These are phyloP conservation scores for Zophobas morio DNA, from an alignment of 1,140 invertebrate species.

Conservation along the genomic window DNA sequence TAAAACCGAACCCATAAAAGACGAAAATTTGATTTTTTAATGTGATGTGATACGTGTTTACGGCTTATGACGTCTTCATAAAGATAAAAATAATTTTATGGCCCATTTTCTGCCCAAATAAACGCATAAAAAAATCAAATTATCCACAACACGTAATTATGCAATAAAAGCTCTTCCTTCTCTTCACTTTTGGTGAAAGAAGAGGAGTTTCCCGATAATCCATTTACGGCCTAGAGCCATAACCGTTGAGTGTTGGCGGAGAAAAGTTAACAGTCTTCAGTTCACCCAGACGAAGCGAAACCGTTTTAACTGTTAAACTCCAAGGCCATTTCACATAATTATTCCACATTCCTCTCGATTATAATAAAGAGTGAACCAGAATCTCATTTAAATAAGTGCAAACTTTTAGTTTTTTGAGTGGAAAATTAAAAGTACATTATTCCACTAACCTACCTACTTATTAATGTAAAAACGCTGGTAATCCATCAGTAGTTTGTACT, in stretches of 20 bases:
- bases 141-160: too few species aligned
- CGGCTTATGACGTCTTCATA: too few species aligned
- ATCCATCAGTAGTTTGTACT: neutral
- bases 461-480: neutral
- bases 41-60: too few species aligned
- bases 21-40: too few species aligned
- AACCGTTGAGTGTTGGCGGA: slow-evolving; percentile 21
- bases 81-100: too few species aligned
- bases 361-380: neutral
- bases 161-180: neutral
- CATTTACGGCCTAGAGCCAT: slow-evolving; percentile 1
- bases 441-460: slow-evolving; percentile 25
- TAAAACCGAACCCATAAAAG: too few species aligned
- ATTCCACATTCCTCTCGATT: slow-evolving; percentile 23
- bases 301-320: slow-evolving; percentile 38
- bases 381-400: slow-evolving; percentile 28
- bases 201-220: slow-evolving; percentile 10
- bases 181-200: slow-evolving; percentile 2
- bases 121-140: neutral
- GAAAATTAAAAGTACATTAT: slow-evolving; percentile 17
- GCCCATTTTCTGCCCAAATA: neutral
- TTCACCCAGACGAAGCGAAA: slow-evolving; percentile 24
- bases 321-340: slow-evolving; percentile 40
- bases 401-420: neutral
- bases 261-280: slow-evolving; percentile 39